Evolutionary conservation across 2,888 invertebrate species (phyloP), one percentile per base, ranked within the genome.

Genomic region (Amblyjoppa proteus): DNA sequence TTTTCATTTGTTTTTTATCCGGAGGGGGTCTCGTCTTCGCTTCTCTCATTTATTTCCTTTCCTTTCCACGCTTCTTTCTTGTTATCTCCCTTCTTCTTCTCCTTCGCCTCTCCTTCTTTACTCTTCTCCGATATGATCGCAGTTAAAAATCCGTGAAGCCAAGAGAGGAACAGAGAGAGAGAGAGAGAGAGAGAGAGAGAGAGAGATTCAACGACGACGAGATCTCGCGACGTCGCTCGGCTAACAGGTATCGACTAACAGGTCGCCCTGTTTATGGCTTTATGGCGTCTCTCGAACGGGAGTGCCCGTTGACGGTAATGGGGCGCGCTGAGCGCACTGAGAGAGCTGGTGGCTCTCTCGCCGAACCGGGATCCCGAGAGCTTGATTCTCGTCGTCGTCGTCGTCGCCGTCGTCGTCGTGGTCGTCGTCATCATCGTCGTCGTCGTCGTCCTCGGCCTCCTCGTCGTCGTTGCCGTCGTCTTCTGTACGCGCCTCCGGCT

Each of bases 241-340:
- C 74, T 87, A 88, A 88, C 89, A 88, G 88, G 87, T 87, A 88
- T 88, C 86, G 86, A 87, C 88, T 87, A 89, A 89, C 88, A 88
- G 88, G 88, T 88, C 88, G 88, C 86, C 88, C 88, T 88, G 88
- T 89, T 90, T 89, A 90, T 88, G 89, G 87, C 86, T 88, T 89
- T 90, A 89, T 89, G 89, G 88, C 86, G 85, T 88, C 87, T 87
- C 89, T 88, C 81, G 86, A 84, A 87, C 87, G 87, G 87, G 88
- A 89, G 88, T 89, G 89, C 83, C 88, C 85, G 88, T 87, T 87
- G 87, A 87, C 88, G 87, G 88, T 89, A 89, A 89, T 89, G 89
- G 85, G 86, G 84, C 86, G 86, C 77, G 73, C 84, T 70, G 56
- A 70, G 77, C 73, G 53, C 45, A 49, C 58, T 25, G 28, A 25